A percentile compares a stretch with the other conserved stretches of the same genome.
Evolutionary conservation across 2,888 invertebrate species (phyloP).

Genomic region (Plutella xylostella): DNA sequence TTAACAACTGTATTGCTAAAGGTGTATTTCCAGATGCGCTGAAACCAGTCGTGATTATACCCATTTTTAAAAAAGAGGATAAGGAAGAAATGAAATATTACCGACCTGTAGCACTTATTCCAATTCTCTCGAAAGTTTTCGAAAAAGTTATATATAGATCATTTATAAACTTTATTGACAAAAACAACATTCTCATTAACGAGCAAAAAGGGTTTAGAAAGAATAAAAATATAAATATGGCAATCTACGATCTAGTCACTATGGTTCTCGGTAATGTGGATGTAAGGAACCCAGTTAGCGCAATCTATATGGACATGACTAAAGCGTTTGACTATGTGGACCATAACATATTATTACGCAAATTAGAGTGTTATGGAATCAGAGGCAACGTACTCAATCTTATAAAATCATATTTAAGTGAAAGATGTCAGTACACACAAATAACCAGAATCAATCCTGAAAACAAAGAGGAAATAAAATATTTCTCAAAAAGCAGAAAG

Average conservation of each 20-base stretch:
- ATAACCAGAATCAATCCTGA: too few species aligned
- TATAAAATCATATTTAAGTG: too few species aligned
- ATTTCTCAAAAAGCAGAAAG: too few species aligned
- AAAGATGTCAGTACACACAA: too few species aligned
- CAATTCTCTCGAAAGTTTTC: not conserved
- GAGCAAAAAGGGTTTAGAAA: slow-evolving; percentile 1
- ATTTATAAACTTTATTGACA: not conserved
- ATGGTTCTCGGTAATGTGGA: not conserved
- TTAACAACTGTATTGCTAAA: not conserved
- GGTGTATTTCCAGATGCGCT: not conserved
- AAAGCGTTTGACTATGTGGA: slow-evolving; percentile 3
- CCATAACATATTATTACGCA: too few species aligned
- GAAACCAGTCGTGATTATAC: not conserved
- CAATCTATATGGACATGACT: not conserved
- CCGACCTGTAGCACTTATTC: not conserved
- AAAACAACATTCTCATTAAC: not conserved
- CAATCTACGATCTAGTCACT: not conserved
- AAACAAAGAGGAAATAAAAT: too few species aligned
- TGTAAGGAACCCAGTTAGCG: not conserved
- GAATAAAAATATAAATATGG: not conserved
- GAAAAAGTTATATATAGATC: not conserved
- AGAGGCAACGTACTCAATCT: too few species aligned
- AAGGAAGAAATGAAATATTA: not conserved
- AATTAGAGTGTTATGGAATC: too few species aligned
- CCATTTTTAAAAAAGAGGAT: not conserved